Conservation (phyloP, 2,888 invertebrate species). For the Timandra comae region DNA sequence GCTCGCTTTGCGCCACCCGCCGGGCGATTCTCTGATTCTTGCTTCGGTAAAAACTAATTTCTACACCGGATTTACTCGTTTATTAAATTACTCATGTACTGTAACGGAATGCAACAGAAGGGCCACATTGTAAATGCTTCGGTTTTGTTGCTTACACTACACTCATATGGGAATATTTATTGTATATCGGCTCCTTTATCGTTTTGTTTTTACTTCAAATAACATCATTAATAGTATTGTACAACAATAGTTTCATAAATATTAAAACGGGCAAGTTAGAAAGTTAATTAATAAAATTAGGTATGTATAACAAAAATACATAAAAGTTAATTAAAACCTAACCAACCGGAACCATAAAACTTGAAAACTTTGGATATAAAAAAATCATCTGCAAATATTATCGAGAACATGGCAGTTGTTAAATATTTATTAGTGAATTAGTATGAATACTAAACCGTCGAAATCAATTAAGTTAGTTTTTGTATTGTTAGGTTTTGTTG, state of each 20-base stretch:
- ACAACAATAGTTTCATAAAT: no score
- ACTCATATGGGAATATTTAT: constrained; percentile 14
- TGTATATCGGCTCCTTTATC: constrained; percentile 13
- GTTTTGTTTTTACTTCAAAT: no score
- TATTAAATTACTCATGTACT: constrained; percentile 40
- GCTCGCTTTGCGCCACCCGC: constrained; percentile 62
- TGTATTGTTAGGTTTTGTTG: constrained; percentile 47
- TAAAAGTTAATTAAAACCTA: no score
- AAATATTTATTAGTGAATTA: constrained; percentile 69
- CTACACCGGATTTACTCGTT: constrained; percentile 39
- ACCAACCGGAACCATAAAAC: constrained; percentile 43
- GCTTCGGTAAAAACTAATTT: constrained; percentile 52
- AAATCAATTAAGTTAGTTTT: constrained; percentile 65
- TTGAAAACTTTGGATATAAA: constrained; percentile 42
- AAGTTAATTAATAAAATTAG: no score
- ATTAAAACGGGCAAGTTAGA: no score
- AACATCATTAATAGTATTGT: no score
- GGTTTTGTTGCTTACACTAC: constrained; percentile 19
- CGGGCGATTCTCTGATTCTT: constrained; percentile 37
- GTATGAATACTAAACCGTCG: constrained; percentile 66
- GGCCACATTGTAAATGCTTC: constrained; percentile 22
- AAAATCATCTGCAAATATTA: constrained; percentile 48
- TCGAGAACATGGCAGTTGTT: constrained; percentile 53
- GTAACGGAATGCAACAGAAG: constrained; percentile 26
- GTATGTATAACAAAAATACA: no score